Evolutionary conservation across 2,113 vertebrate species (phyloP).

Genomic region (Daubentonia madagascariensis): DNA sequence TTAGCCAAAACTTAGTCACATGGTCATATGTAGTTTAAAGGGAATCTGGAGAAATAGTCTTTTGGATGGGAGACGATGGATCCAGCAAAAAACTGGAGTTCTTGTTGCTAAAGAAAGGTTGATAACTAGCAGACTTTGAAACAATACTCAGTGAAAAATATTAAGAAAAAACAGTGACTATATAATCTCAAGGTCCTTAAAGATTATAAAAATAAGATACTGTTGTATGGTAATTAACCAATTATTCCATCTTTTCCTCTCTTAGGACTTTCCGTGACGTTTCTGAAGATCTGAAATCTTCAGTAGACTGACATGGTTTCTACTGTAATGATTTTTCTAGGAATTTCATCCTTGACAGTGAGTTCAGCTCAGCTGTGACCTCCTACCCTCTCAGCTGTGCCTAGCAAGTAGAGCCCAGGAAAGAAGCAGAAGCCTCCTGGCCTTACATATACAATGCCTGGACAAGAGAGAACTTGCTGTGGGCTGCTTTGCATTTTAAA

Average conservation of each 20-base stretch:
- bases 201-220: neutral
- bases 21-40: neutral
- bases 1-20: neutral
- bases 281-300: conserved; percentile 81
- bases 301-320: conserved; percentile 74
- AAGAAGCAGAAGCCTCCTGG: conserved; percentile 59
- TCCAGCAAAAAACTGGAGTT: neutral
- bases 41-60: neutral
- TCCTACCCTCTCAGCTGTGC: conserved; percentile 60
- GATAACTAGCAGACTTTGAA: neutral
- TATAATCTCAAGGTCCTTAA: neutral
- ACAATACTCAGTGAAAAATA: conserved; percentile 22
- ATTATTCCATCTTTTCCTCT: conserved; percentile 40
- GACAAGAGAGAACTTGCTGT: conserved; percentile 47
- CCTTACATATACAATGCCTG: conserved; percentile 53
- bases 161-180: neutral
- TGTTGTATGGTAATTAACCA: neutral
- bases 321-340: neutral
- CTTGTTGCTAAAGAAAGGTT: neutral
- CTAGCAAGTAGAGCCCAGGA: conserved; percentile 37
- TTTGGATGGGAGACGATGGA: neutral
- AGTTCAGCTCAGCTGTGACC: conserved; percentile 60
- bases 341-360: conserved; percentile 22
- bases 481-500: conserved; percentile 68
- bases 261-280: conserved; percentile 78